phyloP scores from a whole-genome alignment of 1,140 invertebrate species.

The Aphelenchoides avenae region DNA sequence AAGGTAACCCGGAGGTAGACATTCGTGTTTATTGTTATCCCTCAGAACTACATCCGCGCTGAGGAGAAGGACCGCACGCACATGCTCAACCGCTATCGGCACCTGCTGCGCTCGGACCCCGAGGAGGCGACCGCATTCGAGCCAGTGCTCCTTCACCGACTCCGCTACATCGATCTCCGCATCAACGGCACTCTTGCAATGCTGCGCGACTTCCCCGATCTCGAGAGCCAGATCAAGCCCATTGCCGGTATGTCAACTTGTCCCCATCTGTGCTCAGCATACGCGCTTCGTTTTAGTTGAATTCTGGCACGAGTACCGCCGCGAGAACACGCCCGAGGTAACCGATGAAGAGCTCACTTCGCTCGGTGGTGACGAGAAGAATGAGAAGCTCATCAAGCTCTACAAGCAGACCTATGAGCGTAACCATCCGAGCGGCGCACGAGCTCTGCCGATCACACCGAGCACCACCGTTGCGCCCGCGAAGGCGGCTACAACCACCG shows the following conservation, averaged over 20 bases:
- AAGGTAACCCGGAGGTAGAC: constrained; percentile 41
- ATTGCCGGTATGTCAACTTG: constrained; percentile 39
- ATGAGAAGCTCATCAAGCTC: constrained; percentile 45
- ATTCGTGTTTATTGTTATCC: background rate
- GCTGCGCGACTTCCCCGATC: constrained; percentile 55
- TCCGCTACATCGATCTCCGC: constrained; percentile 81
- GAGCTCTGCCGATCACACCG: too few species aligned
- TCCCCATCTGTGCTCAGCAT: too few species aligned
- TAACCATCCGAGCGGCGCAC: constrained; percentile 33
- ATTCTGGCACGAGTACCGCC: constrained; percentile 56
- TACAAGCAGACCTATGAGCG: constrained; percentile 53
- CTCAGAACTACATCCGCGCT: constrained; percentile 63
- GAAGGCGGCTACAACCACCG: constrained; percentile 2
- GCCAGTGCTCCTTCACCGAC: constrained; percentile 75
- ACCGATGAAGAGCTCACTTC: constrained; percentile 20
- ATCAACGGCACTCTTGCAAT: constrained; percentile 67
- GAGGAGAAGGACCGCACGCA: constrained; percentile 91
- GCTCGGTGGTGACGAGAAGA: constrained; percentile 68
- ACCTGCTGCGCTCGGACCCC: constrained; percentile 74
- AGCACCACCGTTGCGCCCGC: constrained; percentile 1
- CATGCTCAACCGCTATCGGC: constrained; percentile 87
- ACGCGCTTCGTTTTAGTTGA: constrained; percentile 39
- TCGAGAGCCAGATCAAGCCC: constrained; percentile 51
- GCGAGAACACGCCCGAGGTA: constrained; percentile 57
- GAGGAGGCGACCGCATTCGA: constrained; percentile 82